These are phyloP conservation scores for Clarias batrachus DNA, from an alignment of 2,113 vertebrate genomes.

Conservation along the genomic window DNA sequence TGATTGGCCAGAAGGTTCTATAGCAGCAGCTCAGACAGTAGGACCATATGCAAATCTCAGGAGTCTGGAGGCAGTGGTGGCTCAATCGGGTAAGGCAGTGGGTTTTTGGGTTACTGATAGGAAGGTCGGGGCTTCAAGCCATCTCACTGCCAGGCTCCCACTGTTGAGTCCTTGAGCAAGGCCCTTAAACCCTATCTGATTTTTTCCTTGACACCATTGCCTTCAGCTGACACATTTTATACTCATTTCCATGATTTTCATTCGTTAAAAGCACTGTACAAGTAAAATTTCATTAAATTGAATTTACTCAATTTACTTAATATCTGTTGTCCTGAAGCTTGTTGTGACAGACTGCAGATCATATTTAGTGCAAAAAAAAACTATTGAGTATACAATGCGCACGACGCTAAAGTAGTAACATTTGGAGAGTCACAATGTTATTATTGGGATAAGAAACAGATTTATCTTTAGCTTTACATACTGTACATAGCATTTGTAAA, in stretches of 20 bases:
- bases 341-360: not conserved
- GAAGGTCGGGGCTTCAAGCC: too few species aligned
- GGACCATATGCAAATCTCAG: not conserved
- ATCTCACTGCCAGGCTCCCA: too few species aligned
- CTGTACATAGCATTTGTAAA: conserved; percentile 4
- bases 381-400: not conserved
- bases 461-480: conserved; percentile 39
- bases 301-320: not conserved
- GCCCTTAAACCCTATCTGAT: too few species aligned
- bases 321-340: not conserved
- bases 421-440: conserved; percentile 65
- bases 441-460: conserved; percentile 71
- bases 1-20: not conserved
- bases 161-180: too few species aligned
- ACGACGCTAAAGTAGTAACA: conserved; percentile 51
- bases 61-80: too few species aligned
- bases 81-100: too few species aligned
- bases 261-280: too few species aligned
- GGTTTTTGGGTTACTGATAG: too few species aligned
- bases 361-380: not conserved
- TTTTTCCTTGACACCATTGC: too few species aligned
- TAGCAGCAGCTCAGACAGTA: not conserved
- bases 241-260: too few species aligned
- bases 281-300: too few species aligned
- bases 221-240: too few species aligned